Evolutionary conservation across 1,140 invertebrate genomes (phyloP), one percentile per base, ranked within the genome.

Genomic region (Venturia canescens): DNA sequence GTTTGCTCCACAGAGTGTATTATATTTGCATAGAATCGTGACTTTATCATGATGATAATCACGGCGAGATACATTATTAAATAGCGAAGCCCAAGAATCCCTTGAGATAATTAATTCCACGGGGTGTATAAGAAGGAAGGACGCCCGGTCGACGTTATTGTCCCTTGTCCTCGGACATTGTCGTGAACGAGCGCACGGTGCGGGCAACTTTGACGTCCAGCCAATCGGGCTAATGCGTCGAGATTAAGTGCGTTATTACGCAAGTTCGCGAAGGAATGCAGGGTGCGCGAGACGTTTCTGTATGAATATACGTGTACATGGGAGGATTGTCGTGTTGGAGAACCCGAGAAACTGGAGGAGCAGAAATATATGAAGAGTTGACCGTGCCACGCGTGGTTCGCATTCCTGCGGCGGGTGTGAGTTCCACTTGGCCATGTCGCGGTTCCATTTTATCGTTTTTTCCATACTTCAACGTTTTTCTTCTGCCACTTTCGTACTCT

Each of bases 201-300:
- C 38, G 38, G 38, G 23, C 66, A 81, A 48, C 21, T 23, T 29
- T 29, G 70, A 53, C 50, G 75, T 66, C 53, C 29, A 77, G 80
- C 82, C 84, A 86, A 83, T 87, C 83, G 81, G 72, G 77, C 82
- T 87, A 86, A 86, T 87, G 82, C 83, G 82, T 67, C 69, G 83
- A 82, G 82, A 87, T 85, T 79, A 86, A 86, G 84, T 84, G 80
- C 83, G 81, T 83, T 84, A 87, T 83, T 84, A 86, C 82, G 84
- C 83, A 86, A 83, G 77, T 83, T 82, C 80, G 80, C 80, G 50
- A 31, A 72, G 80, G 82, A 86, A 85, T 84, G 75, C 48, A n/a
- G 79, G 71, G 79, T 70, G 79, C 75, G 74, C 63, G 34, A 70
- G 26, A 44, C 38, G 38, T 3, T 44, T 9, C 7, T 44, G 38